Base-by-base conservation (phyloP, 1,140 invertebrate genomes). In the Neomicropteryx cornuta region DNA sequence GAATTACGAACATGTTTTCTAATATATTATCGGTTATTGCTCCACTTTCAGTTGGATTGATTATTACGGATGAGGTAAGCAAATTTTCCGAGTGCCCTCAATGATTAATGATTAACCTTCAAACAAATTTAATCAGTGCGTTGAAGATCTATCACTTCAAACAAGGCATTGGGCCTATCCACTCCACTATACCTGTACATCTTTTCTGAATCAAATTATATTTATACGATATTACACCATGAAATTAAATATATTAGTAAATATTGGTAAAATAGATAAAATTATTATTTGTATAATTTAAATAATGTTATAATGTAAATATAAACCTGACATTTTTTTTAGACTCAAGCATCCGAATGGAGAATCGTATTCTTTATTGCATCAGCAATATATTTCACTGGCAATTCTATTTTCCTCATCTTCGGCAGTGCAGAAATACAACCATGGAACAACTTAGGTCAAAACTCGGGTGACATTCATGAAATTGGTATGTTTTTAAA, bases 351-450 rank as follows among this genome's bases (percentile, higher is more conserved):
- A 2, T 33, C 53, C 1, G 61, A 75, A 49, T 91, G 87, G 87
- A 72, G 75, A 42, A 71, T 71, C 23, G 77, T 88, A 0, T 90
- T 88, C 53, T 77, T 77, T 47, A 68, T 86, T 16, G 71, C 81
- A 1, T 72, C 81, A 13, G 70, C 58, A 3, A 60, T 88, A 5
- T 81, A 83, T 37, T 64, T 80, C 21, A 44, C 76, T 19, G 77
- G 79, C 5, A 81, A 80, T 43, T 51, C 82, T 1, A 59, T 80
- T 19, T 90, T 83, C 47, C 42, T 82, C 11, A 42, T 84, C 6
- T 77, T 82, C 45, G 74, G 77, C n/a, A 73, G 72, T 2, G 75
- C 69, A 0, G 65, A 71, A 13, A 62, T 70, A n/a, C 77, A 82
- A 46, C 49, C 67, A 1, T 83, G 81, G 81, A 82, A 83, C 44